Conservation (phyloP, 2,888 invertebrate genomes). For the Auanema freiburgensis region DNA sequence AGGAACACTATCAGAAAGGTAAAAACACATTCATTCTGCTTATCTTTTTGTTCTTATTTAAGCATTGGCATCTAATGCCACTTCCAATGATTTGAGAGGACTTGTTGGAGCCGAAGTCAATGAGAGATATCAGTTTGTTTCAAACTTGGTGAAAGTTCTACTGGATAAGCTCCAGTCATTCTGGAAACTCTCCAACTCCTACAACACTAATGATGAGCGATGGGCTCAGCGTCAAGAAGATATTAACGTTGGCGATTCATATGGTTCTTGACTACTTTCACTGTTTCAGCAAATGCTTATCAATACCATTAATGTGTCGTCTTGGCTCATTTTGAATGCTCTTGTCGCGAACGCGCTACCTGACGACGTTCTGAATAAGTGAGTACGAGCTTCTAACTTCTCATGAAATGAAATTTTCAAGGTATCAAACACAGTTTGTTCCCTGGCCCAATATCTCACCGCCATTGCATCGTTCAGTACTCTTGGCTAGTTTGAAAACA, state of each 20-base stretch:
- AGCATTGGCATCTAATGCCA: slow-evolving; percentile 8
- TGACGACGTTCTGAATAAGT: slow-evolving; percentile 34
- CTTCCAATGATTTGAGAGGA: slow-evolving; percentile 4
- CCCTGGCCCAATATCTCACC: slow-evolving; percentile 52
- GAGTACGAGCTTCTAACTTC: not conserved
- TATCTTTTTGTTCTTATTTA: not conserved
- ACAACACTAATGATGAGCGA: slow-evolving; percentile 83
- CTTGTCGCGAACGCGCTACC: slow-evolving; percentile 56
- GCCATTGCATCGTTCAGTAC: slow-evolving; percentile 35
- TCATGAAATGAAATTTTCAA: not conserved
- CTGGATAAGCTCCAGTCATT: slow-evolving; percentile 74
- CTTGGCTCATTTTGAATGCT: slow-evolving; percentile 63
- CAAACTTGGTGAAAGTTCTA: slow-evolving; percentile 78
- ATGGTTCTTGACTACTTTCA: not conserved
- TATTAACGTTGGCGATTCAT: slow-evolving; percentile 50
- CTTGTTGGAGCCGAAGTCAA: slow-evolving; percentile 19
- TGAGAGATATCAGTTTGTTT: slow-evolving; percentile 76
- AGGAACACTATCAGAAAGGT: slow-evolving; percentile 32
- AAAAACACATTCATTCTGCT: not conserved
- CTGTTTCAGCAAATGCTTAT: slow-evolving; percentile 61
- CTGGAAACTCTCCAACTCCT: slow-evolving; percentile 91
- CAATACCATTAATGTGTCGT: slow-evolving; percentile 59
- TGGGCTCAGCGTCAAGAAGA: slow-evolving; percentile 65
- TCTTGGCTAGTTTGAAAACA: slow-evolving; percentile 51
- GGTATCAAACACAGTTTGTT: slow-evolving; percentile 52